Base-by-base conservation (phyloP, 2,888 invertebrate species). In the Hesperia comma region DNA sequence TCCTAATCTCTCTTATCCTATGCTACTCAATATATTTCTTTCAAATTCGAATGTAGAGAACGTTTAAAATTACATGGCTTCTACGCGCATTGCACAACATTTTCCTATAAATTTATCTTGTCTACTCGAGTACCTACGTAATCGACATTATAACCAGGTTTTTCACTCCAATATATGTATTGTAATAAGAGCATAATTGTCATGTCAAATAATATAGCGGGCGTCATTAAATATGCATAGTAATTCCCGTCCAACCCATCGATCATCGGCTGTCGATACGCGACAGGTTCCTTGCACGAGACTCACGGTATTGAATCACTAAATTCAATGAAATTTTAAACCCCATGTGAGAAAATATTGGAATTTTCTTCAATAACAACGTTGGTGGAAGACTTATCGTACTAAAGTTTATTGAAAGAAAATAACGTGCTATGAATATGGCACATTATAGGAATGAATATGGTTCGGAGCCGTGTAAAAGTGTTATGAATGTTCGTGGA, bases 251-350 rank as follows among this genome's bases (percentile, higher is more conserved):
- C 76, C 78, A 81, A 72, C 75, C 79, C 81, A 87, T 88, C 84
- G 77, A 87, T 88, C 87, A 88, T 73, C 73, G 68, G 17, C 76
- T 78, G 82, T 80, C 84, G 79, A 82, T 82, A 79, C 78, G 68
- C 75, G 79, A 78, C 75, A 72, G 68, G 68, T 62, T 71, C 75
- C 71, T 73, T 76, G 76, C 76, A 76, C 37, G 61, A 82, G 79
- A 77, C 77, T 80, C 69, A 72, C 58, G 58, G 37, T 58, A 63
- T 51, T 64, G 49, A 57, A 62, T 40, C 8, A 43, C 62, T 54
- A 41, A 40, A 64, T 57, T 41, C 41, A 63, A 57, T 63, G 49
- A 57, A 57, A 58, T 53, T 58, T 58, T 41, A 58, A 64, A 40
- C 43, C 54, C 51, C 21, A 21, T 14, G 21, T 8, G 51, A 51